phyloP scores from a whole-genome alignment of 2,113 vertebrate species.

The Lonchura striata region DNA sequence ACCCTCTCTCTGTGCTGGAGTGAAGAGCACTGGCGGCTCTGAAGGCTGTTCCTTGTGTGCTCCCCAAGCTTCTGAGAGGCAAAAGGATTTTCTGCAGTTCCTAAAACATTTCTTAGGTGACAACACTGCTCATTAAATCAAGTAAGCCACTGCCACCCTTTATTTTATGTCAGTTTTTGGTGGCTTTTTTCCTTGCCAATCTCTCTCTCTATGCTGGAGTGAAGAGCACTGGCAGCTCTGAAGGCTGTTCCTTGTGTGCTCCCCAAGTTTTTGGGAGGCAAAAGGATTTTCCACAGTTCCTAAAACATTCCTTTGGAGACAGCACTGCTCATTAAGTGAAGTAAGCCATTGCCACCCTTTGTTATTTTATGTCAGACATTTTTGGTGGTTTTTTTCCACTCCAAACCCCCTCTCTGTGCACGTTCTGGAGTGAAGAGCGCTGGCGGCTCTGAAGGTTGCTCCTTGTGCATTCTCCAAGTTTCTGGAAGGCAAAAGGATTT shows the following conservation, averaged over 20 bases:
- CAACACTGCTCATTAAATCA: background rate
- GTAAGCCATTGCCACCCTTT: fast-evolving
- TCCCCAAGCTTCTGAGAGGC: background rate
- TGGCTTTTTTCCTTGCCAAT: background rate
- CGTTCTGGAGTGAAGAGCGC: fast-evolving
- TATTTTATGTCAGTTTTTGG: background rate
- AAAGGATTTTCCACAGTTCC: fast-evolving
- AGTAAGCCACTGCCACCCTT: fast-evolving
- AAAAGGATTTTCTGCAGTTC: fast-evolving
- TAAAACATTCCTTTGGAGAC: background rate
- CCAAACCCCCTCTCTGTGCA: background rate
- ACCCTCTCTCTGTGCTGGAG: no score
- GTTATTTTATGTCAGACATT: fast-evolving
- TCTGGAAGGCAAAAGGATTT: background rate
- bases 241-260: fast-evolving
- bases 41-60: fast-evolving
- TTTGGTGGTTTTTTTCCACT: background rate
- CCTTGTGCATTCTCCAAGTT: background rate
- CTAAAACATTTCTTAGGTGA: background rate
- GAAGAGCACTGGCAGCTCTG: fast-evolving
- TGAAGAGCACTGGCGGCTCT: fast-evolving
- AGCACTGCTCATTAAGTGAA: background rate
- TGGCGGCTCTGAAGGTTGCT: background rate
- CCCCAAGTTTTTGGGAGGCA: background rate
- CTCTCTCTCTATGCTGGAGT: no score